A percentile compares a stretch with the other conserved stretches of the same genome.
These are phyloP conservation scores for Oxytorus armatus DNA, from an alignment of 2,888 invertebrate species.

Conservation along the genomic window DNA sequence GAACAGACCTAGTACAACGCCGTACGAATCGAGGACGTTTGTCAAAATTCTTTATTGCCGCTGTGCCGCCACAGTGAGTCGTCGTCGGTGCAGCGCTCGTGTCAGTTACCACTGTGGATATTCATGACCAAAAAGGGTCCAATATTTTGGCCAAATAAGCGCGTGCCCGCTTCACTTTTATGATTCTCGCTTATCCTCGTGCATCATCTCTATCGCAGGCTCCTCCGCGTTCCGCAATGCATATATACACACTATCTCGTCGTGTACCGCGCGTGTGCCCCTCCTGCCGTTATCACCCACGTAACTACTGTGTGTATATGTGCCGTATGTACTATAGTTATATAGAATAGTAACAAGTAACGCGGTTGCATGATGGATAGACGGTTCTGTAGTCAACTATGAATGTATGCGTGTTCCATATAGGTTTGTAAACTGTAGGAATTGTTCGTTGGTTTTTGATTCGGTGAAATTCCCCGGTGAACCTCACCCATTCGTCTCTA, in stretches of 20 bases:
- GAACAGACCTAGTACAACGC: background rate
- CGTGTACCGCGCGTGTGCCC: no score
- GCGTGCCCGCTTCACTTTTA: constrained; percentile 74
- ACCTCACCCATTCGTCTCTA: constrained; percentile 13
- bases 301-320: no score
- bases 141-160: constrained; percentile 67
- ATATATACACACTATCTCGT: background rate
- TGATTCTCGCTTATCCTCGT: constrained; percentile 64
- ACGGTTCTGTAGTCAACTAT: background rate
- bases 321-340: background rate
- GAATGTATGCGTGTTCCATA: constrained; percentile 1
- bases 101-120: constrained; percentile 57
- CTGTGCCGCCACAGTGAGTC: constrained; percentile 65
- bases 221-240: constrained; percentile 10
- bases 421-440: background rate
- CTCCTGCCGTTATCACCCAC: no score
- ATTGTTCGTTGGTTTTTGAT: constrained; percentile 21
- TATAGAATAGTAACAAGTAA: constrained; percentile 4
- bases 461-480: constrained; percentile 13
- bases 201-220: constrained; percentile 27
- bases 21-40: constrained; percentile 73
- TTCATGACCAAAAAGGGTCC: constrained; percentile 68
- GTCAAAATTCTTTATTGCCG: constrained; percentile 83
- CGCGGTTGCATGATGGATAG: constrained; percentile 12
- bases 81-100: constrained; percentile 36